Base-by-base conservation (phyloP, 2,888 invertebrate species). In the Hoplodrina blanda region DNA sequence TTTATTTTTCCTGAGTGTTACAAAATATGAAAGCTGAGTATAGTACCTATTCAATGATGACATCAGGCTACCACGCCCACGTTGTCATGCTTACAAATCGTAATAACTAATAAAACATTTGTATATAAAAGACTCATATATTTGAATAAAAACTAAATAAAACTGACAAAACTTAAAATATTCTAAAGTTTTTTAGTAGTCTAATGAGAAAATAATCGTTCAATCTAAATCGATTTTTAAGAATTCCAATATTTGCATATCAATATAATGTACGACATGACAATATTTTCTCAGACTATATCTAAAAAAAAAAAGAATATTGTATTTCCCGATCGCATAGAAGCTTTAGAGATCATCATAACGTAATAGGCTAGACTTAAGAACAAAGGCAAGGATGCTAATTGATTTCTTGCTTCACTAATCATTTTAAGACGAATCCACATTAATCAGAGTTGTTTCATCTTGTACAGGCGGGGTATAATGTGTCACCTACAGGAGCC, bases 61-160 rank as follows among this genome's bases (percentile, higher is more conserved):
- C 83, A 83, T 83, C 83, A 84, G 77, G 56, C 62, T 41, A 63
- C 84, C 78, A 69, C 84, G 67, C 82, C 82, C 71, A 75, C 74
- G 11, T 52, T 62, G 56, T 52, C 64, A 73, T 81, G 69, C 73
- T 78, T 76, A 75, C 37, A 52, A 25, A 69, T 72, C 54, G 70
- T 56, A 53, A 62, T 54, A 57, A 74, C 70, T 80, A 69, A 74
- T 80, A 83, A 68, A 80, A 62, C 80, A 77, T 77, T 81, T 83
- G 62, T 69, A 55, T 66, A 64, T 59, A 25, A 54, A 81, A 69
- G 20, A 56, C 41, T 46, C n/a, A 6, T 30, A 44, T 37, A 67
- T 76, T 67, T 71, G 37, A 78, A 80, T 80, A 78, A 78, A 80
- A 68, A 57, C 25, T 15, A 20, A 71, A 76, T 80, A 76, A 76